These are phyloP conservation scores for Cacoxenus indagator DNA, from an alignment of 2,888 invertebrate genomes.

Conservation along the genomic window DNA sequence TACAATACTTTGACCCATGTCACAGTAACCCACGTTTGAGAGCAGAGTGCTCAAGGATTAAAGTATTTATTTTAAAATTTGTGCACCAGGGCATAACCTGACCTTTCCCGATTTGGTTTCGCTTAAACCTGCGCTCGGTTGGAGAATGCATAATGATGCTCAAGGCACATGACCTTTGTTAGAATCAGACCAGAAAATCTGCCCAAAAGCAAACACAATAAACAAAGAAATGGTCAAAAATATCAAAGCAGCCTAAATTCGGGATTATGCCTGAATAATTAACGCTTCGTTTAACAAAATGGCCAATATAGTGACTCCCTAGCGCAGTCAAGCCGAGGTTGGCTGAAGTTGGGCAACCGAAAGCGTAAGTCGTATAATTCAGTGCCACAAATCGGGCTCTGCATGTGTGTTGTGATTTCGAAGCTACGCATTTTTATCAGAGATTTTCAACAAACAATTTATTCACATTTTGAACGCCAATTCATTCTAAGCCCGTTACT, in stretches of 20 bases:
- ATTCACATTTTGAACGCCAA: neutral
- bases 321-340: neutral
- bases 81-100: conserved; percentile 40
- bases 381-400: neutral
- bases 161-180: conserved; percentile 47
- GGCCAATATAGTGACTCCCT: neutral
- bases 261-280: conserved; percentile 48
- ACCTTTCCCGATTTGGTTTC: neutral
- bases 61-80: conserved; percentile 45
- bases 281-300: conserved; percentile 50
- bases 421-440: conserved; percentile 21
- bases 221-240: neutral
- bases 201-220: conserved; percentile 28
- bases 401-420: conserved; percentile 1
- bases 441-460: neutral
- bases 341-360: neutral
- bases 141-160: neutral
- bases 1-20: neutral
- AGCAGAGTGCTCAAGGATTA: conserved; percentile 13
- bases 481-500: neutral
- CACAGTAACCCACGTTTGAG: neutral
- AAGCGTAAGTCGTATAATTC: neutral
- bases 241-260: conserved; percentile 1
- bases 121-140: neutral
- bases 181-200: conserved; percentile 40